These are phyloP conservation scores for Pygoscelis antarcticus DNA, from an alignment of 2,113 vertebrate genomes.

Conservation along the genomic window DNA sequence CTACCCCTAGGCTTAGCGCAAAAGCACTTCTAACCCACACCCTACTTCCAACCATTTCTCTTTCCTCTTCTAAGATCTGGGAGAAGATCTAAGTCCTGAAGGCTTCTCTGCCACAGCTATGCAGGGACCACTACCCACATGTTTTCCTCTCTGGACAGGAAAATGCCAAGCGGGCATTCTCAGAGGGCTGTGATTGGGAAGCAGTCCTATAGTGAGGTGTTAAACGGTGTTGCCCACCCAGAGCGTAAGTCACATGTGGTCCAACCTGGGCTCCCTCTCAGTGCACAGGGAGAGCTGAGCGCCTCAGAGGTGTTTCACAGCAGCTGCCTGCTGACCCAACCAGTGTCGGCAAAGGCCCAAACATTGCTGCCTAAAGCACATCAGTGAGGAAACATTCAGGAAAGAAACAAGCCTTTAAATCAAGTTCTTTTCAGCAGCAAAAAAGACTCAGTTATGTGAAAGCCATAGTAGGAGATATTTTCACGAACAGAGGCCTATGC, in stretches of 20 bases:
- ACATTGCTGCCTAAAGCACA: neutral
- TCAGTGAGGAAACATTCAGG: neutral
- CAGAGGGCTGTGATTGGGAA: neutral
- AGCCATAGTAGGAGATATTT: neutral
- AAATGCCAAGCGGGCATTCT: neutral
- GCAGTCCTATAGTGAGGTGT: neutral
- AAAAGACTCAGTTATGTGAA: neutral
- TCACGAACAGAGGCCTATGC: neutral
- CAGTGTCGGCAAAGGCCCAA: neutral
- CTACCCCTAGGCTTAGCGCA: neutral
- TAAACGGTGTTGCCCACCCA: neutral
- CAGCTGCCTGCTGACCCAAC: neutral
- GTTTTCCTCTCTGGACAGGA: neutral
- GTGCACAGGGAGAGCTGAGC: neutral
- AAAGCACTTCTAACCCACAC: neutral
- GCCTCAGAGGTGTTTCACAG: neutral
- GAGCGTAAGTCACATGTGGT: rapidly evolving
- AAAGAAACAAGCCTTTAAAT: neutral
- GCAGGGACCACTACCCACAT: neutral
- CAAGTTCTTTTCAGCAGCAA: neutral
- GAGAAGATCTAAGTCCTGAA: neutral
- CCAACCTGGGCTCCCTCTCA: neutral
- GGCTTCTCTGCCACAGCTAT: neutral
- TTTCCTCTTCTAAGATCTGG: neutral
- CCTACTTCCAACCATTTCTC: neutral